Base-by-base conservation (phyloP, 2,797 vertebrate species). In the Melanotaenia maccullochi region DNA sequence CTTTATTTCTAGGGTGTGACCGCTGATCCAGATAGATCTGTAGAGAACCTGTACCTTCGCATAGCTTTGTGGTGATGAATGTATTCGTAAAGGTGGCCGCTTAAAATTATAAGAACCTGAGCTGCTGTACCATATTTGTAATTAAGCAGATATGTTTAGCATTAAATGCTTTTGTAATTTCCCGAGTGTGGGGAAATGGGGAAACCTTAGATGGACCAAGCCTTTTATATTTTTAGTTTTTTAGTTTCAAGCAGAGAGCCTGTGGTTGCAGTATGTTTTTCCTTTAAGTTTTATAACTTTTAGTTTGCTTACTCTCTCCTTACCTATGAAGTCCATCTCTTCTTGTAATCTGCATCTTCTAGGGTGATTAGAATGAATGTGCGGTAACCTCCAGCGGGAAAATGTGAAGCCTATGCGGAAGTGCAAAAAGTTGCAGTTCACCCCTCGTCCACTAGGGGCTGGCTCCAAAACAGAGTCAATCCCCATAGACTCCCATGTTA, bases 91-190 rank as follows among this genome's bases (percentile, higher is more conserved):
- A 40, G 38, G 2, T 42, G 38, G 38, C 4, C 2, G n/a, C 42
- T 18, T 44, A 5, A 44, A 20, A 18, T 47, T 47, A 6, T 0
- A 47, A n/a, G 44, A 55, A 55, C 22, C 11, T 16, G 5, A 30
- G 22, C 13, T 28, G 52, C 24, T 24, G 49, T 24, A 4, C 16
- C n/a, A 24, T 52, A 9, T 54, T 67, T 30, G 18, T 6, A 9
- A 51, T 42, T 16, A 3, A 20, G 9, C 9, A 11, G 33, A 4
- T 51, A 11, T 47, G 18, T 28, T 49, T 58, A 9, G 25, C 67
- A 38, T 7, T 28, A 44, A 62, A 47, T 44, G 28, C 9, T 55
- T 44, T 20, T 66, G 35, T 11, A 51, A 32, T 68, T 52, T 87
- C 71, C 71, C 73, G 33, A 60, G 3, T 51, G n/a, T 56, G 47